Percentiles rank a stretch among this genome's conserved stretches.
Evolutionary conservation across 2,797 vertebrate species (phyloP).

Genomic region (Neoniphon sammara): DNA sequence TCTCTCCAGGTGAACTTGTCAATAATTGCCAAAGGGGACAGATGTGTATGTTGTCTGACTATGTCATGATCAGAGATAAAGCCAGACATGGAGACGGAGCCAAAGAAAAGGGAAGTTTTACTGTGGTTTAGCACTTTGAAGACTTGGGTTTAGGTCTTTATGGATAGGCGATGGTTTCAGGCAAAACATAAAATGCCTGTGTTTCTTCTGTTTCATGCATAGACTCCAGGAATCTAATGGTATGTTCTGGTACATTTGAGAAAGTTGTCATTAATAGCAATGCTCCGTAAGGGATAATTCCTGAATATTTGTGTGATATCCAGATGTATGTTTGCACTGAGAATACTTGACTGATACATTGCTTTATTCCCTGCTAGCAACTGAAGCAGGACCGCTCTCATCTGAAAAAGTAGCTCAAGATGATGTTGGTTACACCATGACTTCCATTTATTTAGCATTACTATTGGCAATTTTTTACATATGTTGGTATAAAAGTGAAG

Average conservation of each 20-base stretch:
- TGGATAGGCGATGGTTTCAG: constrained; percentile 6
- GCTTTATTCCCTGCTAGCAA: too few species aligned
- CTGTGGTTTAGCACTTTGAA: constrained; percentile 21
- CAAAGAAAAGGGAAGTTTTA: constrained; percentile 34
- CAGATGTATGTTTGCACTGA: background rate
- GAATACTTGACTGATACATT: too few species aligned
- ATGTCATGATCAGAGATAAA: constrained; percentile 54
- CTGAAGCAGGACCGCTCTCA: too few species aligned
- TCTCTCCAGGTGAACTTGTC: constrained; percentile 69
- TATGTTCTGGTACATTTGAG: background rate
- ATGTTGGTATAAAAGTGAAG: too few species aligned
- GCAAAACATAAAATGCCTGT: background rate
- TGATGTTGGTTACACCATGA: background rate
- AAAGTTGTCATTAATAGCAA: background rate
- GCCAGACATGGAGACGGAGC: constrained; percentile 34
- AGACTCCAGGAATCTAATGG: background rate
- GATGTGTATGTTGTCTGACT: constrained; percentile 63
- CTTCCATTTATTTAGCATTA: too few species aligned
- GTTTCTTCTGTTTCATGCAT: background rate
- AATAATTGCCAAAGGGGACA: constrained; percentile 69
- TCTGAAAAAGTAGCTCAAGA: background rate
- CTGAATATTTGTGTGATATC: background rate
- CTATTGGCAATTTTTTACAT: too few species aligned
- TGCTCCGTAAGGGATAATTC: background rate
- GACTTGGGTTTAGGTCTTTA: background rate